Evolutionary conservation across 2,797 vertebrate species (phyloP), one percentile per base, ranked within the genome.

Genomic region (Cyprinodon diabolis): DNA sequence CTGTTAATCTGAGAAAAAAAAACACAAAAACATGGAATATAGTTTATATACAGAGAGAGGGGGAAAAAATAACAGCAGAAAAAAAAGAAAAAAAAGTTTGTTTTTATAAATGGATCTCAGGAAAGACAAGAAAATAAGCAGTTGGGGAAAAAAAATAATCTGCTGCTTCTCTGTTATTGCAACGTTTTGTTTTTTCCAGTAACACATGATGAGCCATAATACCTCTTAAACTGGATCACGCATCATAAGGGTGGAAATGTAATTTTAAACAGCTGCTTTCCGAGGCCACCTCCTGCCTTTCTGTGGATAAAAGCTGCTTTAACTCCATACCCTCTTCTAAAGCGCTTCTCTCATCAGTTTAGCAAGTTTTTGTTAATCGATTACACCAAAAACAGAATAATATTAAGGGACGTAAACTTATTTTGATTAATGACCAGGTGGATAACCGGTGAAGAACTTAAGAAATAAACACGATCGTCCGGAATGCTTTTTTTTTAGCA

Each of bases 1-100:
- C 98, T 97, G 95, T 96, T 95, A 96, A 95, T 97, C 98, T 99
- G 79, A 35, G 10, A 19, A 60, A 13, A 45, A 17, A 25, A 35
- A 10, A 21, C 48, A 8, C 23, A 17, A 25, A 35, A 48, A 15
- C 47, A 49, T 4, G 0, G 15, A 47, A n/a, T 43, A 40, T 13
- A 8, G 35, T 45, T 56, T 17, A 5, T 6, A 51, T 68, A 35
- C 19, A 23, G 40, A n/a, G 49, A 5, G 5, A 63, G 40, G n/a
- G 40, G n/a, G 11, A 40, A 11, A 21, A 7, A 1, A 40, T 21
- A 63, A 13, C 15, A 7, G 35, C 1, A 35, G 35, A 43, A 10
- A 13, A 10, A 43, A 43, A 43, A 21, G 2, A 5, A 8, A 7
- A 12, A 62, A 6, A 62, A 21, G 8, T 62, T 62, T 43, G 14